Evolutionary conservation across 2,888 invertebrate genomes (phyloP).

Genomic region (Acrocyrtus sp.): DNA sequence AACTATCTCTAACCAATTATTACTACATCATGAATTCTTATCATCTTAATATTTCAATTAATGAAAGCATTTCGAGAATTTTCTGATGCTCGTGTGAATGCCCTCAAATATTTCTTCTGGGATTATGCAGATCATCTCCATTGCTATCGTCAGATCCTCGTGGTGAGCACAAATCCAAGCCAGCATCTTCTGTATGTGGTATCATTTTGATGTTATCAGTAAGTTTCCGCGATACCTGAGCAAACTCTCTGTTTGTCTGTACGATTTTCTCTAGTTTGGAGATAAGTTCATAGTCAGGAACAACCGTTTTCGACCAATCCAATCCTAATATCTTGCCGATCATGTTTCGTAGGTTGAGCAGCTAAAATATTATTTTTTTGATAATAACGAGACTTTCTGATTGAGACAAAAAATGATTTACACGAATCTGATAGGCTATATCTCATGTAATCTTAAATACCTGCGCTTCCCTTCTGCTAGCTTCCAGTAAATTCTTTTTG

Average conservation of each 20-base stretch:
- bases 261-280: constrained; percentile 84
- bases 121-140: constrained; percentile 18
- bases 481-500: constrained; percentile 79
- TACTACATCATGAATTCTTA: no score
- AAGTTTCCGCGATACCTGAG: constrained; percentile 78
- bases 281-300: constrained; percentile 80
- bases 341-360: constrained; percentile 80
- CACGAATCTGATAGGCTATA: not conserved
- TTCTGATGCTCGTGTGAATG: no score
- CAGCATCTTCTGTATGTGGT: constrained; percentile 47
- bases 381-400: not conserved
- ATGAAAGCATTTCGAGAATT: no score
- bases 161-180: constrained; percentile 16
- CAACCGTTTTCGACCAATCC: constrained; percentile 70
- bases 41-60: no score
- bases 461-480: constrained; percentile 80
- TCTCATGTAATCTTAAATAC: constrained; percentile 62
- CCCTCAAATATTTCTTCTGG: constrained; percentile 35
- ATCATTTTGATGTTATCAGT: constrained; percentile 61
- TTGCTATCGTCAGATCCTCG: constrained; percentile 43
- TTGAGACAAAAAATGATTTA: no score
- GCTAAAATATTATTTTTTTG: constrained; percentile 64
- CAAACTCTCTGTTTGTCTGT: constrained; percentile 88
- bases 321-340: constrained; percentile 80
- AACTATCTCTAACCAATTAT: no score